These are phyloP conservation scores for Lycaon pictus DNA, from an alignment of 2,113 vertebrate species.

Conservation along the genomic window DNA sequence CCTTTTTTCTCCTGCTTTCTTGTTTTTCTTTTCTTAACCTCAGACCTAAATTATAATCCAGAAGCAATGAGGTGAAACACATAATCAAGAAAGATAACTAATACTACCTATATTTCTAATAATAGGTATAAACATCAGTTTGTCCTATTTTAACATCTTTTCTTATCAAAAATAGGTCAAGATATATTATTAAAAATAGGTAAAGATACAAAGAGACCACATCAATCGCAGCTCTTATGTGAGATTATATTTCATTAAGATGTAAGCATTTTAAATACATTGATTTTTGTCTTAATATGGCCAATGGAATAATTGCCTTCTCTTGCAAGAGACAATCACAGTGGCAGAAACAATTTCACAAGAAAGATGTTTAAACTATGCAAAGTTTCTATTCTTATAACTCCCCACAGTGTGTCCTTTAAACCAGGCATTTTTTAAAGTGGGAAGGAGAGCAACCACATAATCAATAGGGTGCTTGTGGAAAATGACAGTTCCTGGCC, in stretches of 20 bases:
- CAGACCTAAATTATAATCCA: neutral
- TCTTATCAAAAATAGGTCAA: neutral
- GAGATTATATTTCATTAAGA: neutral
- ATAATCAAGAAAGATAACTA: neutral
- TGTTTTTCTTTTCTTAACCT: neutral
- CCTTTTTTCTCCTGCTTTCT: neutral
- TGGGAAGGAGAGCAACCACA: neutral
- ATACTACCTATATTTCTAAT: neutral
- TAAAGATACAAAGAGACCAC: neutral
- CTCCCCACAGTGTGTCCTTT: neutral
- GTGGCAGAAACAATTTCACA: neutral
- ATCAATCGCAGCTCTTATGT: neutral
- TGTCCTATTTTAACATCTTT: neutral
- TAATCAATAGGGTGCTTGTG: neutral
- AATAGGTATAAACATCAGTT: neutral
- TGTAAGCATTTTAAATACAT: neutral
- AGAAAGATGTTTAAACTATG: neutral
- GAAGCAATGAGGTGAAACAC: neutral
- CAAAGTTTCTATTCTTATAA: neutral
- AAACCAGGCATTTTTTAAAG: neutral
- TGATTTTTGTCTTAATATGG: conserved; percentile 32
- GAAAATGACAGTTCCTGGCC: neutral
- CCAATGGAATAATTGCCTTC: conserved; percentile 29
- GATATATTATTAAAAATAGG: neutral
- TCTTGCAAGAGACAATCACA: neutral